Base-by-base conservation (phyloP, 2,113 vertebrate species). In the Barbus barbus region DNA sequence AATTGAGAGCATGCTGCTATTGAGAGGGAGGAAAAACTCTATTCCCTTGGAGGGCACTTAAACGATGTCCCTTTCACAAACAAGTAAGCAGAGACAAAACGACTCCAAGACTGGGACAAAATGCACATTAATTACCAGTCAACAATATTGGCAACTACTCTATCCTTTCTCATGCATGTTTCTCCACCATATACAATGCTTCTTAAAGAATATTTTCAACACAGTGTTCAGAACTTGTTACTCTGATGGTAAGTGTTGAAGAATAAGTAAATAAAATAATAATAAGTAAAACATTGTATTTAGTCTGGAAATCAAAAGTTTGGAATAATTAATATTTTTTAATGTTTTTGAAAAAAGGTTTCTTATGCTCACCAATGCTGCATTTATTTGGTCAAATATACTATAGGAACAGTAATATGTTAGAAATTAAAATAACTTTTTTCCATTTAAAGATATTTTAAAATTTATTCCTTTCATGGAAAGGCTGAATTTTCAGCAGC, bases 111-210 rank as follows among this genome's bases (percentile, higher is more conserved):
- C 83, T 11, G 14, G 81, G 46, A 82, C 71, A 79, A 36, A 86
- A 84, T 36, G n/a, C 76, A 77, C 61, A 46, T 83, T 91, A 86
- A 91, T 91, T 87, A 92, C 90, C 89, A 91, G 91, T 92, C 93
- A 93, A 92, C 91, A 93, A 91, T 91, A 94, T 93, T 90, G 91
- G 91, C 92, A 91, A 92, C 85, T 83, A 89, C 90, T 86, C 84
- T 86, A 26, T 84, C 84, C 78, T 67, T 26, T 65, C 9, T n/a
- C 13, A 1, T 60, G 2, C 79, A 84, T 87, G 73, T 61, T 91
- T 91, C 87, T 84, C 85, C 77, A 82, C 77, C 69, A 88, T 83
- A 86, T 85, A 89, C 89, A 86, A 86, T 83, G 85, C 85, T 88
- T 91, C 85, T 92, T 86, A 89, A 88, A 85, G 6, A 91, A 86